Conservation (phyloP, 1,140 invertebrate species). For the Zaprionus tsacasi region DNA sequence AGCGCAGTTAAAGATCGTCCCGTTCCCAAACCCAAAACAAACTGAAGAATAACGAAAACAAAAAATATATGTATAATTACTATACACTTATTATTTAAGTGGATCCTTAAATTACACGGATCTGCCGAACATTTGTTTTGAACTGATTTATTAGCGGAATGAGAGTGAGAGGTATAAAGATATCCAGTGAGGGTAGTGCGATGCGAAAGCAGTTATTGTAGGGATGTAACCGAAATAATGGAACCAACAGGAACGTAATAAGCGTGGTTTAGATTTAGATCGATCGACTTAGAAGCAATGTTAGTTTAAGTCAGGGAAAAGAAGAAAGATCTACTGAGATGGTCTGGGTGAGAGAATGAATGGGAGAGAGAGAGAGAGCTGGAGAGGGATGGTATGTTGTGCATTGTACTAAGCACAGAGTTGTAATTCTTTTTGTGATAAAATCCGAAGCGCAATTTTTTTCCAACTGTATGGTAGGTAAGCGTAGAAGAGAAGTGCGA, state of each 20-base stretch:
- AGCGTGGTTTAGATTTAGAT: constrained; percentile 54
- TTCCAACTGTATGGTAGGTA: constrained; percentile 76
- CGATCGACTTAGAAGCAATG: constrained; percentile 68
- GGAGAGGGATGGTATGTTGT: constrained; percentile 28
- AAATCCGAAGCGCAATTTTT: constrained; percentile 80
- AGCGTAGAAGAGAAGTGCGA: constrained; percentile 23
- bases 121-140: constrained; percentile 1
- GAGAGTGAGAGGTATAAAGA: constrained; percentile 22
- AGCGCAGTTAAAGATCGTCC: constrained; percentile 9
- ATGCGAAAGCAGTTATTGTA: constrained; percentile 24
- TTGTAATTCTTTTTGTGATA: constrained; percentile 82
- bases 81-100: not conserved
- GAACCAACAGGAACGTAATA: constrained; percentile 62
- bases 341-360: not conserved
- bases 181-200: not conserved
- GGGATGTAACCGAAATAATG: constrained; percentile 56
- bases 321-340: not conserved
- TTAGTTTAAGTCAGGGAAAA: constrained; percentile 47
- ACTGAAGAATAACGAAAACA: constrained; percentile 4
- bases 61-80: not conserved
- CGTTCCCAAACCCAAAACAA: constrained; percentile 26
- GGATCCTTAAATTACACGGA: not conserved
- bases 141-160: constrained; percentile 29
- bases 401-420: constrained; percentile 50
- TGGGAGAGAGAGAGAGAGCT: constrained; percentile 3